phyloP scores from a whole-genome alignment of 2,888 invertebrate genomes.

The Crossocerus cetratus region DNA sequence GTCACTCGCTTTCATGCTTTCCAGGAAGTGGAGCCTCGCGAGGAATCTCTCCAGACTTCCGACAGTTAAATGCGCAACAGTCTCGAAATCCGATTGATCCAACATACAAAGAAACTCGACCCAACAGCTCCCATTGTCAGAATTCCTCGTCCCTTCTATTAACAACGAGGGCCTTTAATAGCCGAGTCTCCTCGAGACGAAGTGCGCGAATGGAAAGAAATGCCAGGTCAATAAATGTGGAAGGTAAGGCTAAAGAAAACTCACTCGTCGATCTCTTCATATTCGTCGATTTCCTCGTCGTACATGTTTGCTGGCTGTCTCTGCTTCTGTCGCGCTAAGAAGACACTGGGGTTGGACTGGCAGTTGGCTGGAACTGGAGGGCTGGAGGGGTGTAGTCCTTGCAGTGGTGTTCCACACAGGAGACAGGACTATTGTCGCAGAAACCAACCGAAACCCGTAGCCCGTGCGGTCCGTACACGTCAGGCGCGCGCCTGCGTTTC shows the following conservation, averaged over 20 bases:
- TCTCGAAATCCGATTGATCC: too few species aligned
- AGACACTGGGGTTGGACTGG: not conserved
- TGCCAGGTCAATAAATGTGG: too few species aligned
- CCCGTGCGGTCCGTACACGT: slow-evolving; percentile 8
- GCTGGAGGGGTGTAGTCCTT: slow-evolving; percentile 55
- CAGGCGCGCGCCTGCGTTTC: slow-evolving; percentile 38
- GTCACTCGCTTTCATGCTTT: too few species aligned
- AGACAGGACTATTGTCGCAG: slow-evolving; percentile 49
- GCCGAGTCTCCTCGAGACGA: too few species aligned
- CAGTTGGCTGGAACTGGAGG: slow-evolving; percentile 6
- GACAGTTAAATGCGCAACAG: too few species aligned
- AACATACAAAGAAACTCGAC: too few species aligned
- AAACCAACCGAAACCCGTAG: slow-evolving; percentile 15
- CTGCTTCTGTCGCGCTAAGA: not conserved
- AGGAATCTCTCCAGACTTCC: too few species aligned
- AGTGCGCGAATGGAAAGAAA: too few species aligned
- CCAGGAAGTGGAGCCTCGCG: too few species aligned
- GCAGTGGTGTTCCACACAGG: slow-evolving; percentile 50
- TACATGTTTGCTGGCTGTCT: slow-evolving; percentile 12
- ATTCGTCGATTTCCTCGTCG: slow-evolving; percentile 65
- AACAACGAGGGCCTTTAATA: too few species aligned
- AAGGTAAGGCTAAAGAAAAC: slow-evolving; percentile 35
- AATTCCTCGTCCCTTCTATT: too few species aligned
- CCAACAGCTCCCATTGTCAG: too few species aligned
- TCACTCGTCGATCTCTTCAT: slow-evolving; percentile 70